Conservation (phyloP, 2,113 vertebrate species). For the Corythaeola cristata region DNA sequence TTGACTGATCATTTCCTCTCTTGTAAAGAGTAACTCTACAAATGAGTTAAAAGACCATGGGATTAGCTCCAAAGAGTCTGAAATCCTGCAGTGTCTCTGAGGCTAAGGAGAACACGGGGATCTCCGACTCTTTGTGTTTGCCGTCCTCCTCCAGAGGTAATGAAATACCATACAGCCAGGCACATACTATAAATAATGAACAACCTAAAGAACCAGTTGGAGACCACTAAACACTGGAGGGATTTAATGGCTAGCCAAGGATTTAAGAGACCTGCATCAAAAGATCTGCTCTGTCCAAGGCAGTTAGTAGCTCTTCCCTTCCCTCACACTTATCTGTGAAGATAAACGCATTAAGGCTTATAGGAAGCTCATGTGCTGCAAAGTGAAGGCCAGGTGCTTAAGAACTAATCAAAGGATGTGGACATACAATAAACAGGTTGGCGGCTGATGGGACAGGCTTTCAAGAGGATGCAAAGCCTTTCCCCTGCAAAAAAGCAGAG, state of each 20-base stretch:
- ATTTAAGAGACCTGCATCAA: neutral
- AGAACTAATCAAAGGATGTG: neutral
- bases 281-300: neutral
- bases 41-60: neutral
- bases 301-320: neutral
- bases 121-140: neutral
- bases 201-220: neutral
- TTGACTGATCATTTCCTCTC: neutral
- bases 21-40: neutral
- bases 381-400: neutral
- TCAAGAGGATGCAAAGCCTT: neutral
- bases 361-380: neutral
- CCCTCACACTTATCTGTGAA: neutral
- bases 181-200: slow-evolving; percentile 5
- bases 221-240: neutral
- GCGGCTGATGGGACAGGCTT: neutral
- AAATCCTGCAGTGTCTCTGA: neutral
- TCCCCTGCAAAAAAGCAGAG: neutral
- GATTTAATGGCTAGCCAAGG: slow-evolving; percentile 4
- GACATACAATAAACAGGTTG: neutral
- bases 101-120: neutral
- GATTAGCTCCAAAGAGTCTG: neutral
- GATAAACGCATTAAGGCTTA: neutral
- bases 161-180: slow-evolving; percentile 11
- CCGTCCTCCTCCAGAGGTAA: neutral